Evolutionary conservation across 2,888 invertebrate species (phyloP).

Genomic region (Aleiodes alternator): DNA sequence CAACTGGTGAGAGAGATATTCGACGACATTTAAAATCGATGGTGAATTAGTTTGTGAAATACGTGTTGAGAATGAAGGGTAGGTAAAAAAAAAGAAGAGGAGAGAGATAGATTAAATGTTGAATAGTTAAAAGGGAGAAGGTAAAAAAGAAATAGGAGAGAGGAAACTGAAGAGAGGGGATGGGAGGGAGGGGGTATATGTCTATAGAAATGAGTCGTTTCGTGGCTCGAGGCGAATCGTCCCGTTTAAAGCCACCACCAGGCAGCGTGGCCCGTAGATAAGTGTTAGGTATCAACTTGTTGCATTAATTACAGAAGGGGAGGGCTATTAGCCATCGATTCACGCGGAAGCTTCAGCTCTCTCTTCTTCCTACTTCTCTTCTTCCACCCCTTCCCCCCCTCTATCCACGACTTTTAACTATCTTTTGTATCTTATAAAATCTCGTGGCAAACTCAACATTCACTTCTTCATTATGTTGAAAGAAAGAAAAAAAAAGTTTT

Average conservation of each 20-base stretch:
- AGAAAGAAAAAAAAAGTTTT: not conserved
- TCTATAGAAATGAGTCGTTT: conserved; percentile 54
- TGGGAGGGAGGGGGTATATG: conserved; percentile 32
- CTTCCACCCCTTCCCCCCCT: conserved; percentile 58
- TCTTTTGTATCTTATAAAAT: conserved; percentile 37
- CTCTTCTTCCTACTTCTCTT: conserved; percentile 63
- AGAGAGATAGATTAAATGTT: not conserved
- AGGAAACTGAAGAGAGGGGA: conserved; percentile 18
- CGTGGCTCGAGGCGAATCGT: conserved; percentile 58
- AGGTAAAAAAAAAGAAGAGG: not conserved
- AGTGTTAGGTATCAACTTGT: conserved; percentile 75
- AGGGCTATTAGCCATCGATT: conserved; percentile 74
- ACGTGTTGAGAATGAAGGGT: conserved; percentile 43
- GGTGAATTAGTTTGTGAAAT: conserved; percentile 51
- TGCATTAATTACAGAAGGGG: conserved; percentile 74
- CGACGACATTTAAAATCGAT: conserved; percentile 51
- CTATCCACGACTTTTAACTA: conserved; percentile 34
- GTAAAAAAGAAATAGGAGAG: conserved; percentile 21
- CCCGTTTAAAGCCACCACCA: conserved; percentile 53
- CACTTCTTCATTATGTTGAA: conserved; percentile 12
- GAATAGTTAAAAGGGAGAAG: not conserved
- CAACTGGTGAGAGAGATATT: conserved; percentile 31
- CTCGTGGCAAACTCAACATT: conserved; percentile 19
- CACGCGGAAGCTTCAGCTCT: conserved; percentile 63
- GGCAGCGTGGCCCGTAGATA: conserved; percentile 62